Evolutionary conservation across 2,888 invertebrate species (phyloP).

Genomic region (Metacarcinus magister): DNA sequence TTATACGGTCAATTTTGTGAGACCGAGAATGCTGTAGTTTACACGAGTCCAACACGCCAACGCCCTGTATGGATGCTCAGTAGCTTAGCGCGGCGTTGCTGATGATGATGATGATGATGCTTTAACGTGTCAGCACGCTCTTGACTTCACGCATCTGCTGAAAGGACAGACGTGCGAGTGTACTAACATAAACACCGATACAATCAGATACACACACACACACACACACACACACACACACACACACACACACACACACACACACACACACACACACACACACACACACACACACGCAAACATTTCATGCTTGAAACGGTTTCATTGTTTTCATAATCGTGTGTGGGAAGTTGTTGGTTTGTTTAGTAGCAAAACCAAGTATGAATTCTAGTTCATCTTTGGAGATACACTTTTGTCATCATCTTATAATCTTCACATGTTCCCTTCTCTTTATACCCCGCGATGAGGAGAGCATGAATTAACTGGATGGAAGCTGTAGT

Average conservation of each 20-base stretch:
- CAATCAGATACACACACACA: slow-evolving; percentile 40
- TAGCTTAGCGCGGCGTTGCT: slow-evolving; percentile 17
- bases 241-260: slow-evolving; percentile 21
- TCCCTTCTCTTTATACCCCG: neutral
- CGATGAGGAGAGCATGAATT: neutral
- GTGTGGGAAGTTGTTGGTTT: neutral
- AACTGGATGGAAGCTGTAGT: neutral
- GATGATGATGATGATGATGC: no score
- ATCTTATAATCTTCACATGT: neutral
- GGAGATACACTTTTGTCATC: neutral
- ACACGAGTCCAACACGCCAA: slow-evolving; percentile 39
- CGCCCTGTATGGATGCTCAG: neutral
- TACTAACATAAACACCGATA: neutral
- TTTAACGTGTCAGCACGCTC: neutral
- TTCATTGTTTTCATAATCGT: no score
- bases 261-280: neutral
- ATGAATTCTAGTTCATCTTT: neutral
- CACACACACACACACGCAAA: neutral
- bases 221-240: slow-evolving; percentile 44
- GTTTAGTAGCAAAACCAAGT: neutral
- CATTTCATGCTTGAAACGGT: neutral
- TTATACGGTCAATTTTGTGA: slow-evolving; percentile 57
- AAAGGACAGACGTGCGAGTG: neutral
- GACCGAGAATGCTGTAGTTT: slow-evolving; percentile 12
- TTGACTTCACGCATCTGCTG: neutral